These are phyloP conservation scores for Phoxinus phoxinus DNA, from an alignment of 2,113 vertebrate species.

Conservation along the genomic window DNA sequence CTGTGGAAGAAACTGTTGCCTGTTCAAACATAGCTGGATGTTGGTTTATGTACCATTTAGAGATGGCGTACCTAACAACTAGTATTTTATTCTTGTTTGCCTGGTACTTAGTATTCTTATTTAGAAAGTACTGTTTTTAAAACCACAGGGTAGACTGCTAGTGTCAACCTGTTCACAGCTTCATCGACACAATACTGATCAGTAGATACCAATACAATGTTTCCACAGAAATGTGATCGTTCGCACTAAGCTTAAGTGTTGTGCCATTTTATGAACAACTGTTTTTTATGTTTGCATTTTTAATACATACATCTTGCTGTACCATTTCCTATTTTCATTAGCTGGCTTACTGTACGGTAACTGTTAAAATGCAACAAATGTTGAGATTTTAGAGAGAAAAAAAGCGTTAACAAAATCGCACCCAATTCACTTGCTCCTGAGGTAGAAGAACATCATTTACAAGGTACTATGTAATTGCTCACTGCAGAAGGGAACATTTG, in stretches of 20 bases:
- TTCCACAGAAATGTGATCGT: slow-evolving; percentile 4
- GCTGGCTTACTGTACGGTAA: background rate
- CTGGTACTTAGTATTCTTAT: background rate
- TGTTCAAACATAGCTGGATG: background rate
- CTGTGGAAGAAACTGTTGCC: background rate
- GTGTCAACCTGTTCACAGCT: background rate
- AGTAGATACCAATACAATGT: background rate
- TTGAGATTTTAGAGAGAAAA: background rate
- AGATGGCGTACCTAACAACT: background rate
- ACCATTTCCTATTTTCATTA: background rate
- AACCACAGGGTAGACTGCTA: background rate
- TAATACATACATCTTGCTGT: background rate
- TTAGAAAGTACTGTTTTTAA: background rate
- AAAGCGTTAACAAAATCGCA: background rate
- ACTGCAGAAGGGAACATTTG: background rate
- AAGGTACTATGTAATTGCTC: slow-evolving; percentile 32
- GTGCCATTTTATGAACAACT: background rate
- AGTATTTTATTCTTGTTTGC: background rate
- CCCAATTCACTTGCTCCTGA: background rate
- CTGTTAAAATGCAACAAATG: background rate
- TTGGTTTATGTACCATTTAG: background rate
- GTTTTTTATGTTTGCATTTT: background rate
- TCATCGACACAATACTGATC: background rate
- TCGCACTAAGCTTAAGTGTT: slow-evolving; percentile 19
- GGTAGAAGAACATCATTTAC: background rate